Evolutionary conservation across 2,113 vertebrate genomes (phyloP).

Genomic region (Nansenia antarctica): DNA sequence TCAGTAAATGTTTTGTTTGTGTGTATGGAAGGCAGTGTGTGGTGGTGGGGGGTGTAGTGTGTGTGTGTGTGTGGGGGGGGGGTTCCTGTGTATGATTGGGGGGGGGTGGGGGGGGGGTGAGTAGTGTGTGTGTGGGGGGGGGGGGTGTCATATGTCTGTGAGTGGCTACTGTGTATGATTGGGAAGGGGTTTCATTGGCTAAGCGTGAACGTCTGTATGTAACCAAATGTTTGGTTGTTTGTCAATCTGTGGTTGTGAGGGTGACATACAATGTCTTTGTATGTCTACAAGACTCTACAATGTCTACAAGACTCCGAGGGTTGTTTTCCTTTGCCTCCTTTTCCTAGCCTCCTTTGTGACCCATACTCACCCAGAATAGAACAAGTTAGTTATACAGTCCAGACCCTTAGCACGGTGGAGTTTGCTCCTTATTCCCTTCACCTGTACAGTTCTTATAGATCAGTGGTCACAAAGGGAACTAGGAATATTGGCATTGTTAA

Average conservation of each 20-base stretch:
- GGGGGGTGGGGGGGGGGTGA: background rate
- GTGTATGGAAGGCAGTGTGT: slow-evolving; percentile 7
- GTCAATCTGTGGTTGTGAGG: background rate
- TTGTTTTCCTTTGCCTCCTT: background rate
- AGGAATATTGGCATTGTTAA: slow-evolving; percentile 21
- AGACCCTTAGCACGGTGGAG: background rate
- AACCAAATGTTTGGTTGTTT: background rate
- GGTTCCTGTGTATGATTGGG: slow-evolving; percentile 2
- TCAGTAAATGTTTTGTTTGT: background rate
- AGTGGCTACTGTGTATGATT: background rate
- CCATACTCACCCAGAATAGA: background rate
- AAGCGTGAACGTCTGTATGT: background rate
- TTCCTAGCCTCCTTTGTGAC: background rate
- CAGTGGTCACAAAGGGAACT: slow-evolving; percentile 38
- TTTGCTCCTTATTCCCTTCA: background rate
- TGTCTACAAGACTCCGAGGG: background rate
- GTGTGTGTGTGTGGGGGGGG: slow-evolving; percentile 10
- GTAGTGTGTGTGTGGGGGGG: background rate
- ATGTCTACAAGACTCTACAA: no score
- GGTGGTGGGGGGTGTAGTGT: slow-evolving; percentile 9
- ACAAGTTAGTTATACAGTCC: background rate
- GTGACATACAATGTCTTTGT: slow-evolving; percentile 18
- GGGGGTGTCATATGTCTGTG: slow-evolving; percentile 6
- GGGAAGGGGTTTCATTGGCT: background rate
- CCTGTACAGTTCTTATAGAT: background rate